Evolutionary conservation across 2,888 invertebrate genomes (phyloP).

Genomic region (Ganaspis brasiliensis): DNA sequence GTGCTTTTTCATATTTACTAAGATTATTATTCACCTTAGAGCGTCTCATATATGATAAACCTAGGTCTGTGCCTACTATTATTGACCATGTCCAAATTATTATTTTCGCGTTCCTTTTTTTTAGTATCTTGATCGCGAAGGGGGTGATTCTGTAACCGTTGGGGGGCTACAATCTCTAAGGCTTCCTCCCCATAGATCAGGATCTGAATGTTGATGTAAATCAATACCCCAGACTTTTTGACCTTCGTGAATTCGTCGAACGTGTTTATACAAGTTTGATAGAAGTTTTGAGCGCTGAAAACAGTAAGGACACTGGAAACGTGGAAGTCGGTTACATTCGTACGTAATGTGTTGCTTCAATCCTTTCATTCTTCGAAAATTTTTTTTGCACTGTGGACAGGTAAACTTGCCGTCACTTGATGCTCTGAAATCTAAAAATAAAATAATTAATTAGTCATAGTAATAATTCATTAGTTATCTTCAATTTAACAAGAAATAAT

Average conservation of each 20-base stretch:
- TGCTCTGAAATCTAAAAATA: constrained; percentile 26
- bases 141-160: no score
- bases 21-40: no score
- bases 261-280: constrained; percentile 76
- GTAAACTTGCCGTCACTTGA: background rate
- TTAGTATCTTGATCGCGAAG: no score
- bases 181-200: background rate
- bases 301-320: constrained; percentile 78
- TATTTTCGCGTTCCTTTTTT: no score
- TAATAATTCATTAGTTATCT: background rate
- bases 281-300: constrained; percentile 74
- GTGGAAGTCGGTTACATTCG: constrained; percentile 78
- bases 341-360: constrained; percentile 62
- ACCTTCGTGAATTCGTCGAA: constrained; percentile 72
- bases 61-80: no score
- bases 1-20: no score
- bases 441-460: constrained; percentile 2
- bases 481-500: background rate
- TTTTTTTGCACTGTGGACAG: constrained; percentile 21
- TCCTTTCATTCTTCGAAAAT: constrained; percentile 33
- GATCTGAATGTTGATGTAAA: constrained; percentile 4
- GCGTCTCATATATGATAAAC: no score
- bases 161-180: no score
- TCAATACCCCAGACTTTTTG: constrained; percentile 40
- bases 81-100: no score